phyloP scores from a whole-genome alignment of 2,888 invertebrate species.

The Zelleria hepariella region DNA sequence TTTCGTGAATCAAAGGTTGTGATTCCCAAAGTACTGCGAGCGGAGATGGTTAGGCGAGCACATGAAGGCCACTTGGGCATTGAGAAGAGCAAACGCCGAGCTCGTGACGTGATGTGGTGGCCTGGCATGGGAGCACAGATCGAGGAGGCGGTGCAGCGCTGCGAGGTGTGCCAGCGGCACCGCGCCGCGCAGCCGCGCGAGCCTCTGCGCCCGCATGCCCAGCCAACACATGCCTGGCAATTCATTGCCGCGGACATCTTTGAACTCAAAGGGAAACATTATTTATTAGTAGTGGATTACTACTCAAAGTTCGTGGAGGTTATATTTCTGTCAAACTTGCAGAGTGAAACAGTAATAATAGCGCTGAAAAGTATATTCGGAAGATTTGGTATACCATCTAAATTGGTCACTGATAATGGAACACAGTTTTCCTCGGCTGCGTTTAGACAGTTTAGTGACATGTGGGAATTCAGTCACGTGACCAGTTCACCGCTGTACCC shows the following conservation, averaged over 20 bases:
- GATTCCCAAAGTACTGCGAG: background rate
- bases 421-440: constrained; percentile 4
- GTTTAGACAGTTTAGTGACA: constrained; percentile 4
- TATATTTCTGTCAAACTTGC: background rate
- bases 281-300: constrained; percentile 9
- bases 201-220: constrained; percentile 12
- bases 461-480: constrained; percentile 10
- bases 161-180: too few species aligned
- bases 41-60: constrained; percentile 5
- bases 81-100: constrained; percentile 14
- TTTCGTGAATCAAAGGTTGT: background rate
- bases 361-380: constrained; percentile 8
- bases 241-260: constrained; percentile 8
- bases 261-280: constrained; percentile 5
- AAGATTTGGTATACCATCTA: constrained; percentile 7
- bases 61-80: constrained; percentile 13
- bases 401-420: constrained; percentile 7
- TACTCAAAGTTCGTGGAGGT: constrained; percentile 10
- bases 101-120: constrained; percentile 16
- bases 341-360: constrained; percentile 2
- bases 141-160: constrained; percentile 9
- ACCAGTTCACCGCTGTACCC: constrained; percentile 10
- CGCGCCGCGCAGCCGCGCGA: constrained; percentile 13
- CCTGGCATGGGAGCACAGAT: constrained; percentile 15
- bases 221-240: constrained; percentile 9